phyloP scores from a whole-genome alignment of 2,888 invertebrate genomes.

The Neoaliturus tenellus region DNA sequence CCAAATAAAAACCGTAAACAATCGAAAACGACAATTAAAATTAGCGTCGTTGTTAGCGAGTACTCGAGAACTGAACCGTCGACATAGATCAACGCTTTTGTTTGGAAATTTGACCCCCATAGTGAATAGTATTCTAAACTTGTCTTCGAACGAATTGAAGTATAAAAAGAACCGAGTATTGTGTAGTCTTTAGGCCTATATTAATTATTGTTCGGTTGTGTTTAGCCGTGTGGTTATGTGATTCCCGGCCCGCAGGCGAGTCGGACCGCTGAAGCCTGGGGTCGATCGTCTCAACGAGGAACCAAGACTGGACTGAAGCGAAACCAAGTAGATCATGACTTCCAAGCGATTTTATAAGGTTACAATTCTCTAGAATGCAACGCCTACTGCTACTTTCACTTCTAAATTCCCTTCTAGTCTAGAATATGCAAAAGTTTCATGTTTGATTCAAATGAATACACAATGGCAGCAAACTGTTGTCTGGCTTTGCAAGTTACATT shows the following conservation, averaged over 20 bases:
- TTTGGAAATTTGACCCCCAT: neutral
- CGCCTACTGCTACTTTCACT: constrained; percentile 45
- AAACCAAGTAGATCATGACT: neutral
- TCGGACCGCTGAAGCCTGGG: neutral
- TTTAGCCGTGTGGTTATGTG: neutral
- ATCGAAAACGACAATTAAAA: neutral
- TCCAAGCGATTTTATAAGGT: constrained; percentile 52
- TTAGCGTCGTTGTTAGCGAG: neutral
- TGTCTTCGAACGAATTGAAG: too few species aligned
- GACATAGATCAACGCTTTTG: neutral
- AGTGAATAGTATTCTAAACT: neutral
- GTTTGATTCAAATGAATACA: constrained; percentile 11
- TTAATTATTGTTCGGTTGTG: too few species aligned
- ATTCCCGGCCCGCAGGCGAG: neutral
- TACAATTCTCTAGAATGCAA: constrained; percentile 47
- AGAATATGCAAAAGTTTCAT: constrained; percentile 44
- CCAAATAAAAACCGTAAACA: neutral
- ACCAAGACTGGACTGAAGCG: constrained; percentile 13
- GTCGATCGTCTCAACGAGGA: neutral
- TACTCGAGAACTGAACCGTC: neutral
- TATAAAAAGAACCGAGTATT: too few species aligned
- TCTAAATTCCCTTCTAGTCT: constrained; percentile 52
- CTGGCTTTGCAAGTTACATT: neutral
- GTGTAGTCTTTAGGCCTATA: too few species aligned
- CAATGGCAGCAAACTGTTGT: constrained; percentile 34